Base-by-base conservation (phyloP, 2,888 invertebrate genomes). In the Cantharis flavilabris region DNA sequence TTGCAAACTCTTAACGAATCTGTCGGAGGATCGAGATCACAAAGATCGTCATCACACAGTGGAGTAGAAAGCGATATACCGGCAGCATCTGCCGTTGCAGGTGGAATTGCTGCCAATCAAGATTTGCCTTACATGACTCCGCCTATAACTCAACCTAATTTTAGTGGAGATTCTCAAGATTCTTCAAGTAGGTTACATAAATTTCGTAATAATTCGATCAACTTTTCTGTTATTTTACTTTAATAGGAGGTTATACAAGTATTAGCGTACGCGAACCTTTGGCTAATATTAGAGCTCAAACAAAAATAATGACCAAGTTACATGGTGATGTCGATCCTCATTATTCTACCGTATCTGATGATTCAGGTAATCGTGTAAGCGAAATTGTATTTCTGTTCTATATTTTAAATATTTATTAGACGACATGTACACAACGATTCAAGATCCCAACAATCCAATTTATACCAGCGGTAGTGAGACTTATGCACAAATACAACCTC, bases 161-260 rank as follows among this genome's bases (percentile, higher is more conserved):
- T 97, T 86, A 97, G 96, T 86, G 97, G 97, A 0, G 97, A 97
- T 88, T 97, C 97, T 3, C 96, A 96, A 82, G 97, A 96, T 88
- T 96, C 96, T 1, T 92, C 94, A 76, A 95, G 95, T 95, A 88
- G 90, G 70, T n/a, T 62, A 75, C 16, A 71, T 33, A 11, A 20
- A n/a, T 73, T n/a, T 70, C 20, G 20, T 18, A 11, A 30, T 18
- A 70, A 49, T 70, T 49, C 9, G n/a, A 49, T 30, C 2, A 49
- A 69, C 9, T n/a, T 23, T n/a, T n/a, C 11, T 26, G 3, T 62
- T 49, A 11, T 30, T 26, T 26, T 49, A 77, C 14, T 85, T 79
- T 80, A 88, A 90, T 88, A 96, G 96, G 96, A 90, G 97, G 97
- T 69, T 97, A 97, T 87, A 97, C 97, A 0, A 96, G 96, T 85